Conservation (phyloP, 2,113 vertebrate species). For the Colius striatus region DNA sequence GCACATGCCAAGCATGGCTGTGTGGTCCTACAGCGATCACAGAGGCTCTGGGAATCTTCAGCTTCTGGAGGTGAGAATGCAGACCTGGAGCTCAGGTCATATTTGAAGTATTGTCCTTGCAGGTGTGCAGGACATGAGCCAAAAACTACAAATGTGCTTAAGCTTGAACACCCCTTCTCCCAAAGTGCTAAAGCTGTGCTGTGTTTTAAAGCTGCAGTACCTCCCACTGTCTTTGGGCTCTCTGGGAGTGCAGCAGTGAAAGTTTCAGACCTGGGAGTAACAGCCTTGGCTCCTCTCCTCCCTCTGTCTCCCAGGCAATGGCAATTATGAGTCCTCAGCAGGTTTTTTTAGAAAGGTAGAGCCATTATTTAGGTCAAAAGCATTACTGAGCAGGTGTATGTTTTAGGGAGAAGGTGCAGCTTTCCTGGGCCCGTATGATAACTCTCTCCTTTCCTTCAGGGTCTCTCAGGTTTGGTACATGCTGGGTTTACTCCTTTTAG, state of each 20-base stretch:
- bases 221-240: no score
- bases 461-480: not conserved
- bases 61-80: not conserved
- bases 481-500: not conserved
- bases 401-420: not conserved
- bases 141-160: not conserved
- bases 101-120: not conserved
- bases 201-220: not conserved
- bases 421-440: not conserved
- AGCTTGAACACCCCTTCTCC: not conserved
- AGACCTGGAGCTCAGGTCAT: not conserved
- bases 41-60: not conserved
- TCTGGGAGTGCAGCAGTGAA: not conserved
- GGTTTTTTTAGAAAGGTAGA: not conserved
- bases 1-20: rapidly evolving
- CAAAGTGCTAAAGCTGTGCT: not conserved
- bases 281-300: not conserved
- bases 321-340: not conserved
- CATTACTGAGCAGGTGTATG: not conserved
- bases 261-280: not conserved
- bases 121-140: not conserved
- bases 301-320: not conserved
- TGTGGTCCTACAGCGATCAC: no score
- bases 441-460: not conserved
- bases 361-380: not conserved